phyloP scores from a whole-genome alignment of 2,797 vertebrate species.

The Sebastes variabilis region DNA sequence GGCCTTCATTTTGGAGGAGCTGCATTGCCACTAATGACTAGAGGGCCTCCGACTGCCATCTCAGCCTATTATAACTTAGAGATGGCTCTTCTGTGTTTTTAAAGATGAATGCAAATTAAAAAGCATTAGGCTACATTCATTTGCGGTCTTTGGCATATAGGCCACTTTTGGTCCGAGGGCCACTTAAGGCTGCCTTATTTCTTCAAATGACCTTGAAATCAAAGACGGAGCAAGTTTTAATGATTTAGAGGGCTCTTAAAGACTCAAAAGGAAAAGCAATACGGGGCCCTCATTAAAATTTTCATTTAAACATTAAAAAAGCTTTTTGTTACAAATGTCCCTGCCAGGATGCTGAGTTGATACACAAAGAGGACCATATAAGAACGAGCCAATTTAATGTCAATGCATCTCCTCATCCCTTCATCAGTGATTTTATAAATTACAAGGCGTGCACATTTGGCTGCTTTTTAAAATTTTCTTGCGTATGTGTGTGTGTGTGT shows the following conservation, averaged over 20 bases:
- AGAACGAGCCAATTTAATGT: constrained; percentile 74
- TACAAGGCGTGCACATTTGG: constrained; percentile 64
- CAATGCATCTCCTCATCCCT: constrained; percentile 61
- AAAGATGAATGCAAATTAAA: constrained; percentile 83
- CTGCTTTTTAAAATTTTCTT: constrained; percentile 55
- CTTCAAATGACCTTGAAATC: constrained; percentile 83
- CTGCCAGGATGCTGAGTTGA: constrained; percentile 76
- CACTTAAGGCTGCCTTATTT: constrained; percentile 82
- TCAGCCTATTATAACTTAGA: constrained; percentile 78
- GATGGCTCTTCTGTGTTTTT: constrained; percentile 78
- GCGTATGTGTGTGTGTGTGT: constrained; percentile 27
- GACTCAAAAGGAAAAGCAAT: constrained; percentile 73
- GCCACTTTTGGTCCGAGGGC: constrained; percentile 81
- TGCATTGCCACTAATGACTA: constrained; percentile 78
- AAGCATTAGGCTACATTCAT: constrained; percentile 83
- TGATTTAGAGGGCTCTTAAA: constrained; percentile 83
- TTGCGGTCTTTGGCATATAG: constrained; percentile 79
- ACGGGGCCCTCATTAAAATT: constrained; percentile 79
- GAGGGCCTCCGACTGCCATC: constrained; percentile 77
- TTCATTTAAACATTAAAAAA: constrained; percentile 83
- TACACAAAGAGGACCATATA: constrained; percentile 60
- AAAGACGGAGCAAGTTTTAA: constrained; percentile 83
- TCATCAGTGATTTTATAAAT: constrained; percentile 68
- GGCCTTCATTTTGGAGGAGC: constrained; percentile 71
- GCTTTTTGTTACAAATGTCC: constrained; percentile 79